Evolutionary conservation across 2,797 vertebrate species (phyloP), one percentile per base, ranked within the genome.

Genomic region (Darevskia mixta): DNA sequence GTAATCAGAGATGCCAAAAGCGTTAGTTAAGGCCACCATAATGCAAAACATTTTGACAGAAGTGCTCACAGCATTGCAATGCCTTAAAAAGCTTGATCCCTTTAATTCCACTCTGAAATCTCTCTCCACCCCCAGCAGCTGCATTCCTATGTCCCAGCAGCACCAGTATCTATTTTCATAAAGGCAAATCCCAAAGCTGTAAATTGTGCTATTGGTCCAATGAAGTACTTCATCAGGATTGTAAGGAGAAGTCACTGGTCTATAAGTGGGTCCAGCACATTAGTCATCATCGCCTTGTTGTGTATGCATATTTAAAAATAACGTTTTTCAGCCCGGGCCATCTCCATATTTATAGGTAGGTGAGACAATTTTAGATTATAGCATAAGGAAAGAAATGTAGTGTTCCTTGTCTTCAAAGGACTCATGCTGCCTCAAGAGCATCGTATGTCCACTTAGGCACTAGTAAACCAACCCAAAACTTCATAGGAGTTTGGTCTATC

Each of bases 191-290:
- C 27, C 0, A 3, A 72, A 61, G 27, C 0, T 43, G 29, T 41
- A 76, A 76, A 61, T 69, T 9, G 15, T 0, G 35, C 4, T 45
- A 4, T 78, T 35, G 11, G 29, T 43, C 66, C 32, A 67, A 35
- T 45, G 66, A 55, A 49, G 23, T 27, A 15, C 15, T 76, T 32
- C n/a, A 76, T n/a, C n/a, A 6, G 9, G 45, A 1, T 8, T 0
- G 8, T 0, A 11, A 43, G 27, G 6, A 82, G 43, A 45, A 7
- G 29, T 1, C 8, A 1, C 2, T 0, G 4, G 1, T 1, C 2
- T 10, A 5, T 20, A 20, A 18, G 0, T 5, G 43, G 18, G 2
- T 0, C 5, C 0, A 0, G n/a, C 20, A 8, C 55, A n/a, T 2
- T n/a, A 25, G 58, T 32, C 43, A 0, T 7, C 5, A 20, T 80